Evolutionary conservation across 1,140 invertebrate species (phyloP), one percentile per base, ranked within the genome.

Genomic region (Drosophila guanche): DNA sequence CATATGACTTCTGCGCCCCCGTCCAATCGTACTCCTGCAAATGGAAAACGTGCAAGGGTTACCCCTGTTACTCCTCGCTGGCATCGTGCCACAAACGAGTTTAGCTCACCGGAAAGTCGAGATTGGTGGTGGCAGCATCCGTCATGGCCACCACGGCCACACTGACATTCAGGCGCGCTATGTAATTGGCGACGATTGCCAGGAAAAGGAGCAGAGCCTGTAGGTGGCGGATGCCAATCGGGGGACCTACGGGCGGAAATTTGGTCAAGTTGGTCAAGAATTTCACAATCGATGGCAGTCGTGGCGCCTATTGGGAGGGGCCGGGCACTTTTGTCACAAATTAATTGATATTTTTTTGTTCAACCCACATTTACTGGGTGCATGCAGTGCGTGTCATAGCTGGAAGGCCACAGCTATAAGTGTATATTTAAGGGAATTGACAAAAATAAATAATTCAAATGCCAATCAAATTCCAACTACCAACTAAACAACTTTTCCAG

Each of bases 131-230:
- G 0, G 57, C 67, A 5, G 76, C 56, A 65, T 95, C 92, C 1
- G 94, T 95, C 95, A 95, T 95, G 23, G 95, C 95, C 0, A 95
- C 95, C n/a, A 95, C 92, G 0, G 94, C 94, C 54, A 95, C 94
- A 37, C 94, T 95, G 69, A 95, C 92, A 54, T 94, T 94, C 10
- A 95, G 93, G 50, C 95, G 90, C 62, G 94, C 93, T 16, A 92
- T 92, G 66, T 94, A 95, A 0, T 93, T 94, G 10, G 94, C 91
- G 0, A 93, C 73, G 71, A 95, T 93, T 2, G 94, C 92, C 7
- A 95, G 54, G 68, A 95, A 95, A 46, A 95, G 90, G n/a, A 95
- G 83, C 3, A 95, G 33, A 0, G 93, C 92, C 76, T 95, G 95
- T n/a, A 93, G 59, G 76, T 96, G 95, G 8, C 95, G 92, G 12